Conservation (phyloP, 1,140 invertebrate genomes). For the Drosophila carrolli region DNA sequence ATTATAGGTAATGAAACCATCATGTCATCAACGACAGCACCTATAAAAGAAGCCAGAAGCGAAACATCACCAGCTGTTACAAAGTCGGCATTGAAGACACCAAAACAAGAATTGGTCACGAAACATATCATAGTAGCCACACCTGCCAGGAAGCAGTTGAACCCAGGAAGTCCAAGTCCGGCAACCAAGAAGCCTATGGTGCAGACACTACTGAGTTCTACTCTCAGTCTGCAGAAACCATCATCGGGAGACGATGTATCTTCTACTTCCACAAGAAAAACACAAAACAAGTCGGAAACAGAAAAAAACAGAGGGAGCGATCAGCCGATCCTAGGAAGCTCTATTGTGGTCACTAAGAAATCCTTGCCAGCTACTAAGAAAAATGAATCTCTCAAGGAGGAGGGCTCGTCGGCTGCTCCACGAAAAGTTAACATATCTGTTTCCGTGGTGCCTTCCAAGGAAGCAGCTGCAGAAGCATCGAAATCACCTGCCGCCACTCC, state of each 20-base stretch:
- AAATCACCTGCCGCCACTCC: neutral
- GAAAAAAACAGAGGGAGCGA: neutral
- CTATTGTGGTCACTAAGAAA: conserved; percentile 23
- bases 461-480: neutral
- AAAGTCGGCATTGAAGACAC: neutral
- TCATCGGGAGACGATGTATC: neutral
- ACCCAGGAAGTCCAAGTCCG: neutral
- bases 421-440: conserved; percentile 46
- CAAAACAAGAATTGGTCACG: neutral
- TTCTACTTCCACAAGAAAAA: neutral
- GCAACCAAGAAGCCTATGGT: conserved; percentile 25
- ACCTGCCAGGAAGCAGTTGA: neutral
- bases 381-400: conserved; percentile 1
- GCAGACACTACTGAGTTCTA: conserved; percentile 29
- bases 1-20: conserved; percentile 33
- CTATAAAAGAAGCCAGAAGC: neutral
- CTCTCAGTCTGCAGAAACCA: conserved; percentile 22
- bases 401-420: neutral
- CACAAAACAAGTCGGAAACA: neutral
- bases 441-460: conserved; percentile 19
- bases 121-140: conserved; percentile 15
- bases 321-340: neutral
- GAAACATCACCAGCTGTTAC: conserved; percentile 2
- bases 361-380: neutral
- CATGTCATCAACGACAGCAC: conserved; percentile 2